Conservation (phyloP, 2,888 invertebrate species). For the Philopedon plagiatum region DNA sequence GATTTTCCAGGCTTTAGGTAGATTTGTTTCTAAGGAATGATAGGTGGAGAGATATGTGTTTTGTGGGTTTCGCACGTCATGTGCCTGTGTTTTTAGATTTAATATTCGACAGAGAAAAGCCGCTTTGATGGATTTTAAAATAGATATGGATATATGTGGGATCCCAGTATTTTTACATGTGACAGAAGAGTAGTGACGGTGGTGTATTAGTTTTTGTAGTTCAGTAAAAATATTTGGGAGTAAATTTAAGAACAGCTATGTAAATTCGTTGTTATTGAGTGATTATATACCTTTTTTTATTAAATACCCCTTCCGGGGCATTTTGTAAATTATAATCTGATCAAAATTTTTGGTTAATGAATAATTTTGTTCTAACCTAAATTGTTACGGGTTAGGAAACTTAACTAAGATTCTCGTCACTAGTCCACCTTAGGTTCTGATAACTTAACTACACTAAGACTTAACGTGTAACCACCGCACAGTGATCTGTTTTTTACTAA, state of each 20-base stretch:
- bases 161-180: neutral
- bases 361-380: too few species aligned
- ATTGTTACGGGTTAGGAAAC: too few species aligned
- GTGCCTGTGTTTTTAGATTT: conserved; percentile 12
- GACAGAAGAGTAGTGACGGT: neutral
- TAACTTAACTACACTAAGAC: too few species aligned
- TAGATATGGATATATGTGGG: neutral
- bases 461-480: too few species aligned
- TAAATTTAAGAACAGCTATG: neutral
- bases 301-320: too few species aligned
- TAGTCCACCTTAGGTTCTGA: too few species aligned
- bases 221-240: neutral
- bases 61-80: conserved; percentile 11
- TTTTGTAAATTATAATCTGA: too few species aligned
- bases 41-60: conserved; percentile 31
- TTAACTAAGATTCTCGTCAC: too few species aligned
- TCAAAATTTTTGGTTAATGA: too few species aligned
- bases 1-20: conserved; percentile 30
- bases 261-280: too few species aligned
- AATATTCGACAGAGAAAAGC: conserved; percentile 9
- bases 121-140: conserved; percentile 16
- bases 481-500: too few species aligned
- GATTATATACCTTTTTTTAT: too few species aligned
- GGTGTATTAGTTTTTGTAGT: neutral
- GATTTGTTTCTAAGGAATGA: conserved; percentile 40